A percentile compares a stretch with the other conserved stretches of the same genome.
phyloP scores from a whole-genome alignment of 2,888 invertebrate species.

The Lepidochrysops patricia region DNA sequence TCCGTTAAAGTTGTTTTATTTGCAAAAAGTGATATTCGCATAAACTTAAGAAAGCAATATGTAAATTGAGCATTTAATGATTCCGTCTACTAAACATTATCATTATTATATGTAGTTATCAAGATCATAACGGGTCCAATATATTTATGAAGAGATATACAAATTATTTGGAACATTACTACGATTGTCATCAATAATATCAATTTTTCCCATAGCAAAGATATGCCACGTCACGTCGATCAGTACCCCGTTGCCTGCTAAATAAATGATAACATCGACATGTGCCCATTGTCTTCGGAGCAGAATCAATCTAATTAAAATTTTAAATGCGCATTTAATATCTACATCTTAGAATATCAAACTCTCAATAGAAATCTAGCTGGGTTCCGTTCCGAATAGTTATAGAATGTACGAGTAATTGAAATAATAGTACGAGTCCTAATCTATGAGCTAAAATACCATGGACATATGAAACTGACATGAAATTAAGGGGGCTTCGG shows the following conservation, averaged over 20 bases:
- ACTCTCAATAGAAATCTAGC: conserved; percentile 28
- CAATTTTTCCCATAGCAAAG: conserved; percentile 14
- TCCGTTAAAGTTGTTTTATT: too few relatives aligned
- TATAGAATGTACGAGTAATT: too few relatives aligned
- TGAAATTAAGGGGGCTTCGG: too few relatives aligned
- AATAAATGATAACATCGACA: conserved; percentile 30
- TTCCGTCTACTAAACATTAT: too few relatives aligned
- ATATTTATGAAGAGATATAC: not conserved
- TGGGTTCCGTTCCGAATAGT: not conserved
- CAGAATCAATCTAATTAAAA: conserved; percentile 45
- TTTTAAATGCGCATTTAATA: conserved; percentile 40
- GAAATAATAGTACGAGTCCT: too few relatives aligned
- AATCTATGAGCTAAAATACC: too few relatives aligned
- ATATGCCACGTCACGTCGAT: conserved; percentile 21
- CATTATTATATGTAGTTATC: too few relatives aligned
- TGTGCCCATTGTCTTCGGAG: conserved; percentile 30
- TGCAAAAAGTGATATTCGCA: too few relatives aligned
- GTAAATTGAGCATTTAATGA: too few relatives aligned
- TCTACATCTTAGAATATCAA: conserved; percentile 1
- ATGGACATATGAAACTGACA: too few relatives aligned
- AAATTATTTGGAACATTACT: conserved; percentile 9
- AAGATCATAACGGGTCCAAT: not conserved
- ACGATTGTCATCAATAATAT: not conserved
- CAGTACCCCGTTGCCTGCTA: conserved; percentile 21
- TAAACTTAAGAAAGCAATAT: too few relatives aligned